A percentile compares a stretch with the other conserved stretches of the same genome.
These are phyloP conservation scores for Luscinia megarhynchos DNA, from an alignment of 2,797 vertebrate genomes.

Conservation along the genomic window DNA sequence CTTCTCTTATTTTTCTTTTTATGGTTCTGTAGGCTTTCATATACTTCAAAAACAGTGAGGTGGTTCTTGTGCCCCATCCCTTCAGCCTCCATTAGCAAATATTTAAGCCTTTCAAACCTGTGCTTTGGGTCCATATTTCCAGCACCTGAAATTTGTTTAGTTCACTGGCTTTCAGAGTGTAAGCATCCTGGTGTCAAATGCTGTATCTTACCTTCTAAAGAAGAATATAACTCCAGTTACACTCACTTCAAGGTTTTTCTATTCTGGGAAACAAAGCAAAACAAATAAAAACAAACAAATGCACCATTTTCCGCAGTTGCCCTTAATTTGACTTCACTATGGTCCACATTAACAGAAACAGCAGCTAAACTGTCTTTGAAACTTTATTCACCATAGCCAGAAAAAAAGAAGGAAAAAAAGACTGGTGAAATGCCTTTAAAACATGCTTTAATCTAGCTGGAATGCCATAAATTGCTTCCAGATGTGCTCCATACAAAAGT, in stretches of 20 bases:
- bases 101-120: not conserved
- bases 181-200: conserved; percentile 37
- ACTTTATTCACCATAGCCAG: conserved; percentile 84
- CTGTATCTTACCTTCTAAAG: conserved; percentile 41
- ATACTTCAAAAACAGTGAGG: not conserved
- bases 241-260: conserved; percentile 66
- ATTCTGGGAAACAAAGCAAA: conserved; percentile 74
- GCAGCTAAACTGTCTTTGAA: conserved; percentile 86
- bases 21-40: not conserved
- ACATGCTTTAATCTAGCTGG: conserved; percentile 87
- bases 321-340: conserved; percentile 86
- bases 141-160: conserved; percentile 15
- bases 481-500: conserved; percentile 85
- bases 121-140: not conserved
- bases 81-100: not conserved
- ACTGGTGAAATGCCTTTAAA: conserved; percentile 85
- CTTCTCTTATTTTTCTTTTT: not conserved
- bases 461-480: conserved; percentile 91
- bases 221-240: conserved; percentile 52
- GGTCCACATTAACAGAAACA: conserved; percentile 82
- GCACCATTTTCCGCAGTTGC: conserved; percentile 73
- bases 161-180: not conserved
- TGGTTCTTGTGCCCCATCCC: not conserved
- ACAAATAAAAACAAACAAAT: conserved; percentile 70
- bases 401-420: conserved; percentile 68